phyloP scores from a whole-genome alignment of 2,113 vertebrate genomes.

The Ageneiosus marmoratus region DNA sequence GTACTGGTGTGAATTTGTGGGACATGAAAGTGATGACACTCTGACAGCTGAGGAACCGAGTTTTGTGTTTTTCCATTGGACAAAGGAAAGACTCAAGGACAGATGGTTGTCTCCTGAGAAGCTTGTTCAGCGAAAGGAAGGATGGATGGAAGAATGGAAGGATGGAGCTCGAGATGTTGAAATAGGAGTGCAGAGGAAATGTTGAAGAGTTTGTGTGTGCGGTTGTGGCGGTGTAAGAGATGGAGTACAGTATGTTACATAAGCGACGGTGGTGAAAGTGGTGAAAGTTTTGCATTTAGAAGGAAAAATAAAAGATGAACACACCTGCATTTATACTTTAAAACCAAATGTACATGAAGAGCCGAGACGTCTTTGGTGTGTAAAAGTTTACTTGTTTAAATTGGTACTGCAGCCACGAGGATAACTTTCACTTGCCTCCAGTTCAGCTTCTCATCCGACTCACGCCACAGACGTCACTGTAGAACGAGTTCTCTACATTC shows the following conservation, averaged over 20 bases:
- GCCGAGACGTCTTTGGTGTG: neutral
- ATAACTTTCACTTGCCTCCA: neutral
- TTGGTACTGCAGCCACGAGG: neutral
- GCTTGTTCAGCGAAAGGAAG: conserved; percentile 38
- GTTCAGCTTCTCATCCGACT: neutral
- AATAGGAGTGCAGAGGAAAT: conserved; percentile 26
- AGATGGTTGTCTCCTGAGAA: neutral
- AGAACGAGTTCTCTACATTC: neutral
- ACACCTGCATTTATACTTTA: neutral
- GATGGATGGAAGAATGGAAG: conserved; percentile 44
- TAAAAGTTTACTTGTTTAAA: neutral
- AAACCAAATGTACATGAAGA: neutral
- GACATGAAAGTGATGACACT: conserved; percentile 21
- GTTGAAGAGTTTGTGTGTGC: conserved; percentile 21
- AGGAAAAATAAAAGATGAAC: neutral
- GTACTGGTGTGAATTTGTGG: conserved; percentile 24
- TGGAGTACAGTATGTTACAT: neutral
- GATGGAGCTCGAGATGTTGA: conserved; percentile 18
- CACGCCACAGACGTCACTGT: neutral
- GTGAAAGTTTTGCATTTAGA: neutral
- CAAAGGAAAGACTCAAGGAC: conserved; percentile 26
- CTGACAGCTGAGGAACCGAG: conserved; percentile 28
- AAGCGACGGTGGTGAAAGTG: neutral
- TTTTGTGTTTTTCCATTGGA: conserved; percentile 18
- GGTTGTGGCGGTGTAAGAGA: neutral